Conservation (phyloP, 2,113 vertebrate species). For the Elephas maximus region DNA sequence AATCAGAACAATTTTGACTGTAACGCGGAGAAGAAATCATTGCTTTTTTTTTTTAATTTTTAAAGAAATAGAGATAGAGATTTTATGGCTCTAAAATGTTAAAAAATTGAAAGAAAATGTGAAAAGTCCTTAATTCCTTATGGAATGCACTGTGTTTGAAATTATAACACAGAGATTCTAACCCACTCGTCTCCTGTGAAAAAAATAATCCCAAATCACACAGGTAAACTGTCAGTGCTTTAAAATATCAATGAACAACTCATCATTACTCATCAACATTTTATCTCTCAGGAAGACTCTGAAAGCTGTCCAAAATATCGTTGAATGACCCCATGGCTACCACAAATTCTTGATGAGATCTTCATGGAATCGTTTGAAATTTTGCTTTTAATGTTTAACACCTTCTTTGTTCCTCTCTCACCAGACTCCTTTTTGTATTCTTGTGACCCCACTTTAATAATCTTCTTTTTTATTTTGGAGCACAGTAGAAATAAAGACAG, state of each 20-base stretch:
- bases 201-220: constrained; percentile 80
- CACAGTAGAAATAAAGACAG: constrained; percentile 72
- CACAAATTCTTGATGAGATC: constrained; percentile 71
- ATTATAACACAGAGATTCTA: constrained; percentile 64
- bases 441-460: constrained; percentile 75
- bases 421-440: constrained; percentile 49
- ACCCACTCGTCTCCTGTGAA: constrained; percentile 50
- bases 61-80: constrained; percentile 8
- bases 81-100: background rate
- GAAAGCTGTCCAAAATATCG: constrained; percentile 73
- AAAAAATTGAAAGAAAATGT: constrained; percentile 32
- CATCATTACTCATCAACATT: constrained; percentile 68
- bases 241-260: constrained; percentile 78
- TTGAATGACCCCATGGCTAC: constrained; percentile 61
- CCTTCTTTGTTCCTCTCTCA: constrained; percentile 39
- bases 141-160: constrained; percentile 59
- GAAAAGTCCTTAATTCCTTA: background rate
- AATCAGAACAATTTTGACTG: constrained; percentile 42
- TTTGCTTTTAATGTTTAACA: constrained; percentile 72
- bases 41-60: constrained; percentile 11
- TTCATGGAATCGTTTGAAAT: constrained; percentile 73
- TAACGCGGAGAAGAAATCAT: background rate
- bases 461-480: constrained; percentile 77
- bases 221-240: constrained; percentile 66
- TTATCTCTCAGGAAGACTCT: constrained; percentile 60